Evolutionary conservation across 2,888 invertebrate genomes (phyloP), one percentile per base, ranked within the genome.

Genomic region (Ectobius pallidus): DNA sequence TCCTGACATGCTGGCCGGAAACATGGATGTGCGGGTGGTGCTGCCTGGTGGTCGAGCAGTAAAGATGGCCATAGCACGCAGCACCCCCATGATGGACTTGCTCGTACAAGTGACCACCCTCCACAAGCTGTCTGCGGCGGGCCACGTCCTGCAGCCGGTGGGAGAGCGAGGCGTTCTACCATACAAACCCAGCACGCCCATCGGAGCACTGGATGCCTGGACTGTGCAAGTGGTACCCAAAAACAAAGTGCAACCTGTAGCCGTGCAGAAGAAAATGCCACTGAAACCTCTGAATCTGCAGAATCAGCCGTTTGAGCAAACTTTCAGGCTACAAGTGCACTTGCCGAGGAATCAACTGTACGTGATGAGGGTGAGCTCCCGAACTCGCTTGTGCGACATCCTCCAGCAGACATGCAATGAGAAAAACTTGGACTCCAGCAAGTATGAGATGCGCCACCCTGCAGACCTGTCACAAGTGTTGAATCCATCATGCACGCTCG

Each of bases 271-370:
- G 73, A 70, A 74, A 39, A 72, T 75, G 20, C 73, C 76, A 0
- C 61, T 74, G 63, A 74, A 77, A 74, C 78, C 75, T 79, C 80
- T 77, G 58, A 77, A 79, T 30, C n/a, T n/a, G n/a, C 79, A 78
- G 70, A 82, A 83, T 74, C 82, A 83, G 75, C 85, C 84, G 14
- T 86, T 86, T 78, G 85, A 85, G 80, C 80, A 81, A 70, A 82
- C 82, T n/a, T 81, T 81, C 75, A 77, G 82, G 71, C 77, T 82
- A 20, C 81, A 82, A 78, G 82, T 81, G 42, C 90, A 92, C 80
- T 84, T 94, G 78, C 94, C 94, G 39, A 87, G 91, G 77, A 92
- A 92, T 81, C 94, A 94, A 83, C 86, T 94, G 72, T 92, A 90
- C 82, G 93, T 94, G 14, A 87, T 90, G 49, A 85, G 94, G 75